Conservation (phyloP, 2,113 vertebrate species). For the Melozone crissalis region DNA sequence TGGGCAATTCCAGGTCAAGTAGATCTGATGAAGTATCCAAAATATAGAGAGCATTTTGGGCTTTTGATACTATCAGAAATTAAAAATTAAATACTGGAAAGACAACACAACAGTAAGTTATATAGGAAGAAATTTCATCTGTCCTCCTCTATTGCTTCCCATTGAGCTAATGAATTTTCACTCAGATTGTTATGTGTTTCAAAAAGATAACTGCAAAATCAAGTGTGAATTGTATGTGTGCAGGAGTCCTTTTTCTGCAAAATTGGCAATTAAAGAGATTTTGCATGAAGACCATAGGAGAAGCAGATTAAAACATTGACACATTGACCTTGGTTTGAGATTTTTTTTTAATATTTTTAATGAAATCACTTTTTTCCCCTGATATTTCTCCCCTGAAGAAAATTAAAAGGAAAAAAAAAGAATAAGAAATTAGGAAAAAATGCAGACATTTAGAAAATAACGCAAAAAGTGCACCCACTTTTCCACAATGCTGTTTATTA, state of each 20-base stretch:
- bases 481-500: not conserved
- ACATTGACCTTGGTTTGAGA: not conserved
- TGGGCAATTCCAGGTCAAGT: not conserved
- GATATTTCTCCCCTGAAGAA: not conserved
- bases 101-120: not conserved
- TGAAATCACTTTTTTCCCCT: not conserved
- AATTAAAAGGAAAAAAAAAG: not conserved
- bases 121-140: not conserved
- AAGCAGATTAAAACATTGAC: not conserved
- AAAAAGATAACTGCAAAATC: not conserved
- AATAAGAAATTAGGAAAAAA: not conserved
- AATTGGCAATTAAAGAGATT: not conserved
- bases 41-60: not conserved
- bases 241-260: not conserved
- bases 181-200: not conserved
- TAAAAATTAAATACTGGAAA: not conserved
- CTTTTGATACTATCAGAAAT: not conserved
- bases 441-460: not conserved
- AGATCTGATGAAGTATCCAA: not conserved
- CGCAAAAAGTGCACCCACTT: not conserved
- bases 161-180: not conserved
- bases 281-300: not conserved
- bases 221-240: not conserved
- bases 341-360: not conserved
- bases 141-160: not conserved